Evolutionary conservation across 2,113 vertebrate species (phyloP), one percentile per base, ranked within the genome.

Genomic region (Fulmarus glacialis): DNA sequence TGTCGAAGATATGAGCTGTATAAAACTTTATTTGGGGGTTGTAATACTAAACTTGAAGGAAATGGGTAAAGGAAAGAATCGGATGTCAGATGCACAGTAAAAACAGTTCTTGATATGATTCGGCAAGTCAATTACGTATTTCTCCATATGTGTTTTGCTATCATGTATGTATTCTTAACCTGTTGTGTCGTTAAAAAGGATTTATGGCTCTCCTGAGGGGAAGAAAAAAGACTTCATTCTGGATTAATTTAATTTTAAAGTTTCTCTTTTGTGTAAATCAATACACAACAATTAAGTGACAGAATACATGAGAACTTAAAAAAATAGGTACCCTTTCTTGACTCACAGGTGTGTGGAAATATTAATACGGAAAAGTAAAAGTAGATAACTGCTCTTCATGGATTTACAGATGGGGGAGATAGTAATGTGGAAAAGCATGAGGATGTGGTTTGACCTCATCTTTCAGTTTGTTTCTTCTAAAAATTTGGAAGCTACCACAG

Each of bases 221-320:
- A 6, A 11, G 4, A 3, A 14, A 4, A 17, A 6, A 27, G 2
- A 47, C 13, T 45, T 55, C 1, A 0, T 68, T 77, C 32, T 59
- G 30, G 56, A 47, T 68, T 66, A 82, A 55, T 73, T 73, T 50
- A 2, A 36, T 77, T 59, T 38, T 22, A 8, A 62, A 55, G 5
- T 71, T 63, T 82, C n/a, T 86, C 26, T 82, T 55, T 58, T 56
- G 4, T 77, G 7, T 77, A 70, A 66, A 55, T 21, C 12, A 50
- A 7, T 52, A 19, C 0, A 6, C 23, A 67, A 3, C 21, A 83
- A 42, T 52, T 79, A 55, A 63, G 43, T 66, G 43, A 45, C 36
- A 68, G 30, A 64, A 36, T 74, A 59, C 21, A 21, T 1, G 9
- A 63, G 27, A 81, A 60, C 9, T 63, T 84, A 11, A 55, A 38